phyloP scores from a whole-genome alignment of 1,140 invertebrate species.

The Drosophila elegans region DNA sequence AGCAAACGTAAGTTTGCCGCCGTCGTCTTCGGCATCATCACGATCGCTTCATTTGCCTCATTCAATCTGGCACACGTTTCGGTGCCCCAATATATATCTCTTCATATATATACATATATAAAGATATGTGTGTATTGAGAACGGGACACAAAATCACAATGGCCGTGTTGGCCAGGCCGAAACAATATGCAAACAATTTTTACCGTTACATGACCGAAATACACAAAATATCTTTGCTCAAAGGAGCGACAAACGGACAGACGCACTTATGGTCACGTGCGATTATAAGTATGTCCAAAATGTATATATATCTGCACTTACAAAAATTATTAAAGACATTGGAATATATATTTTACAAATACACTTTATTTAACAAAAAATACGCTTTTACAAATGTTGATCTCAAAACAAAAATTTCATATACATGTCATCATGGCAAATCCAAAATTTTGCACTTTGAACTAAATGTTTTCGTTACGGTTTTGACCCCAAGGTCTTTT shows the following conservation, averaged over 20 bases:
- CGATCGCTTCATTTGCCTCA: conserved; percentile 81
- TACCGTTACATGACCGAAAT: conserved; percentile 79
- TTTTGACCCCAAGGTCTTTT: too few species aligned
- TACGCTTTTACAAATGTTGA: too few species aligned
- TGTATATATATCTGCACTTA: conserved; percentile 13
- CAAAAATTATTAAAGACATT: background rate
- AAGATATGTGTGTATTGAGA: conserved; percentile 11
- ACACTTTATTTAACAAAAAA: too few species aligned
- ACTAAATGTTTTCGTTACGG: too few species aligned
- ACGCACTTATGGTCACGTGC: conserved; percentile 76
- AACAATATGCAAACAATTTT: conserved; percentile 83
- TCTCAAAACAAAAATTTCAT: too few species aligned
- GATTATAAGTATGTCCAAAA: conserved; percentile 40
- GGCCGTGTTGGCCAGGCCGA: conserved; percentile 51
- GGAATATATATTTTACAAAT: background rate
- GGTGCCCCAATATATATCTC: conserved; percentile 3
- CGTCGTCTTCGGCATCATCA: conserved; percentile 52
- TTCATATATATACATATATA: conserved; percentile 8
- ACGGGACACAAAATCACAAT: conserved; percentile 63
- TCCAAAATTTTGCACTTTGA: too few species aligned
- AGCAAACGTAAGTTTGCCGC: conserved; percentile 62
- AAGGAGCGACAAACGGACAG: conserved; percentile 29
- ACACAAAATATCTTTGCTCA: conserved; percentile 56
- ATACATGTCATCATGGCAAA: too few species aligned
- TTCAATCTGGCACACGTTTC: conserved; percentile 78